phyloP scores from a whole-genome alignment of 2,797 vertebrate genomes.

The Sorex maritimensis region DNA sequence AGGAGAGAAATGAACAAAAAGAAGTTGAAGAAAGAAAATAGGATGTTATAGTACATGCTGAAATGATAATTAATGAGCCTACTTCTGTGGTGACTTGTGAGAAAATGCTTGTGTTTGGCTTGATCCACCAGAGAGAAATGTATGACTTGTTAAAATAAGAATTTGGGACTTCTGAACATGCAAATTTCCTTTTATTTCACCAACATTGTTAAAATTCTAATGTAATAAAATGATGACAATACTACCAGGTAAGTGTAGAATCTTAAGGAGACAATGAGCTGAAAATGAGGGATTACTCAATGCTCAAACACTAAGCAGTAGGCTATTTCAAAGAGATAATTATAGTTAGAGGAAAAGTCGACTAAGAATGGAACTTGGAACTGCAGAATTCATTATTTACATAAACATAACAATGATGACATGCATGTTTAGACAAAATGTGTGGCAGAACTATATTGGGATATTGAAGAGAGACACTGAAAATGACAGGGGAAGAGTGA shows the following conservation, averaged over 20 bases:
- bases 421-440: not conserved
- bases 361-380: not conserved
- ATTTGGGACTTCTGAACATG: not conserved
- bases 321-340: not conserved
- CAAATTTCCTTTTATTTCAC: not conserved
- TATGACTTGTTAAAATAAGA: not conserved
- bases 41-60: not conserved
- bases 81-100: accelerated
- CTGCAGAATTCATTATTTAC: not conserved
- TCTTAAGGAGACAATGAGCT: not conserved
- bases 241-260: no score
- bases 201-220: constrained; percentile 13
- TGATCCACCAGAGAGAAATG: not conserved
- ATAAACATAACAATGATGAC: not conserved
- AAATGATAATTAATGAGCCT: not conserved
- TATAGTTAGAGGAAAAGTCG: not conserved
- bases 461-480: no score
- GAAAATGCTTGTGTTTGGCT: constrained; percentile 2
- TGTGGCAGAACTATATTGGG: no score
- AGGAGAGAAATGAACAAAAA: not conserved
- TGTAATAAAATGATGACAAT: not conserved
- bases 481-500: no score
- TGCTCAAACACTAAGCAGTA: not conserved
- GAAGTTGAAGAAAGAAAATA: not conserved
- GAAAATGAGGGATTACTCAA: not conserved